A percentile compares a stretch with the other conserved stretches of the same genome.
Evolutionary conservation across 2,888 invertebrate species (phyloP).

Genomic region (Napeogenes sylphis): DNA sequence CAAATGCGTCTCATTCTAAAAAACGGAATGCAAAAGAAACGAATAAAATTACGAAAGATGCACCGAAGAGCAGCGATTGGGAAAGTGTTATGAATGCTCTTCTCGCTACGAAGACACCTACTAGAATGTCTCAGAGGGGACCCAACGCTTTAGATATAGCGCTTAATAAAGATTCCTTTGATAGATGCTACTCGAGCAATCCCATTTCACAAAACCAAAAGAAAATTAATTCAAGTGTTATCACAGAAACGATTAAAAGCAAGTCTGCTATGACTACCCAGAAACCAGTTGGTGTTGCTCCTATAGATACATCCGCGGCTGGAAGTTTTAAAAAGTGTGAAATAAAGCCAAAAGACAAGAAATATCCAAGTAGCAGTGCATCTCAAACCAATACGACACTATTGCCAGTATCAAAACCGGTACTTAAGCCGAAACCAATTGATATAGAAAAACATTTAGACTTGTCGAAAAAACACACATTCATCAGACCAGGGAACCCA

Average conservation of each 20-base stretch:
- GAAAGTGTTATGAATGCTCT: slow-evolving; percentile 59
- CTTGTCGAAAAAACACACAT: slow-evolving; percentile 11
- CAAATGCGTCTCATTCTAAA: slow-evolving; percentile 13
- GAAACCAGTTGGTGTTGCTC: not conserved
- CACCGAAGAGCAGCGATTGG: slow-evolving; percentile 47
- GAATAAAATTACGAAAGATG: slow-evolving; percentile 7
- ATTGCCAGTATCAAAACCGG: not conserved
- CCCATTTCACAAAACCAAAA: slow-evolving; percentile 36
- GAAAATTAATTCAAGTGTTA: slow-evolving; percentile 23
- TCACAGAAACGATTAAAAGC: slow-evolving; percentile 2
- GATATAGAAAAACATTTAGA: slow-evolving; percentile 5
- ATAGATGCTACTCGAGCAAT: slow-evolving; percentile 35
- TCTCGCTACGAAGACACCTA: slow-evolving; percentile 60
- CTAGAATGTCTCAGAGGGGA: slow-evolving; percentile 39
- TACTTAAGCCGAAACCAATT: slow-evolving; percentile 8
- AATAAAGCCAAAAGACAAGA: not conserved
- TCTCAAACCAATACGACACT: slow-evolving; percentile 1
- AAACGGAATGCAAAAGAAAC: slow-evolving; percentile 22
- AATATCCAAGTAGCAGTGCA: not conserved
- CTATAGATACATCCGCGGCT: not conserved
- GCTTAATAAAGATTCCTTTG: slow-evolving; percentile 48
- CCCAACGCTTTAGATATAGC: slow-evolving; percentile 58
- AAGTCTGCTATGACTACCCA: slow-evolving; percentile 14
- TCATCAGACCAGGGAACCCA: slow-evolving; percentile 11
- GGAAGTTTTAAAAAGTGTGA: not conserved